Evolutionary conservation across 2,888 invertebrate genomes (phyloP).

Genomic region (Drosophila colorata): DNA sequence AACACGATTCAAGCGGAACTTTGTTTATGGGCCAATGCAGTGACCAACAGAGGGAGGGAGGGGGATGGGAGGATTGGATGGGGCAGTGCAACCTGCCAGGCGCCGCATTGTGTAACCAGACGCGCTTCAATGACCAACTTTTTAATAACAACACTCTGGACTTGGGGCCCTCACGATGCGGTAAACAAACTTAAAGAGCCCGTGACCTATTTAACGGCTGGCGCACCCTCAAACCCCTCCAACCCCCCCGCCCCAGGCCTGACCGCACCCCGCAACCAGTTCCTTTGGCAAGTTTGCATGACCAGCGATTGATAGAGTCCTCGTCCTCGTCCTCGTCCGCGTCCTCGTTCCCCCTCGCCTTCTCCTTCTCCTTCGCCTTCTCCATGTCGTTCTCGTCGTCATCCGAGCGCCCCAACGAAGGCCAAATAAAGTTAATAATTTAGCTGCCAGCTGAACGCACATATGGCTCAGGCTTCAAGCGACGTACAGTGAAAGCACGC

Average conservation of each 20-base stretch:
- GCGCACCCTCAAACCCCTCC: not conserved
- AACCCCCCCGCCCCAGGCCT: not conserved
- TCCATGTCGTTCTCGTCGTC: conserved; percentile 13
- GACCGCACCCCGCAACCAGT: not conserved
- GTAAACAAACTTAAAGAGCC: conserved; percentile 69
- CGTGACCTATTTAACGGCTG: conserved; percentile 59
- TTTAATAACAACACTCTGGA: conserved; percentile 54
- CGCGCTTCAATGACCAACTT: conserved; percentile 53
- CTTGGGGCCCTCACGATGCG: conserved; percentile 41
- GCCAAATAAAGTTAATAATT: conserved; percentile 65
- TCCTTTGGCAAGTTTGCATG: not conserved
- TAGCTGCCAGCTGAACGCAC: conserved; percentile 39
- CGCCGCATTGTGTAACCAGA: conserved; percentile 39
- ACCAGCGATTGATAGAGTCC: not conserved
- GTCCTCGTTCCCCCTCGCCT: conserved; percentile 1
- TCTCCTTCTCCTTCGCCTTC: not conserved
- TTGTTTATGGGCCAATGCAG: conserved; percentile 33
- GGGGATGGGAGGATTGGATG: no score
- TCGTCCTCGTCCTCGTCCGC: conserved; percentile 38
- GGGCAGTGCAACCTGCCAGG: conserved; percentile 5
- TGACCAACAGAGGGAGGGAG: conserved; percentile 1
- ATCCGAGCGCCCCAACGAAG: conserved; percentile 45
- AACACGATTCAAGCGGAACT: conserved; percentile 53
- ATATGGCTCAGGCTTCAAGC: conserved; percentile 40
- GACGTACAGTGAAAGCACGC: not conserved